Conservation (phyloP, 2,113 vertebrate species). For the Tupaia tana region DNA sequence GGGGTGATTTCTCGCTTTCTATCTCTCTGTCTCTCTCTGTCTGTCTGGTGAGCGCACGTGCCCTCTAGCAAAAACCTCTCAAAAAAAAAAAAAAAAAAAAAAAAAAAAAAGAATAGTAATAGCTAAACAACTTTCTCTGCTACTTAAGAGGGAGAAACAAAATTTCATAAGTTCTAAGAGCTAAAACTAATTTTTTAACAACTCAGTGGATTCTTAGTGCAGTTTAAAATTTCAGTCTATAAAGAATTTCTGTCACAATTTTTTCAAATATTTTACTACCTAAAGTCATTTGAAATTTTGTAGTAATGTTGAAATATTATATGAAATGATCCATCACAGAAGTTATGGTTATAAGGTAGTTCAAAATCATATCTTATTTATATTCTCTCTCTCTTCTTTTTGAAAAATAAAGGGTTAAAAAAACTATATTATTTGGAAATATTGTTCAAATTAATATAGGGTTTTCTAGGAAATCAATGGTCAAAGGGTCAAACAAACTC, state of each 20-base stretch:
- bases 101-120: background rate
- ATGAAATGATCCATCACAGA: background rate
- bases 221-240: background rate
- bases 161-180: constrained; percentile 33
- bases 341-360: background rate
- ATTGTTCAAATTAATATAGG: background rate
- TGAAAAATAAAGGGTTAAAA: background rate
- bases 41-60: too few relatives aligned
- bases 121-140: background rate
- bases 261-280: background rate
- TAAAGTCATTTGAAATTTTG: background rate
- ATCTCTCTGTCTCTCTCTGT: too few relatives aligned
- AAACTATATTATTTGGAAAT: background rate
- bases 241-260: background rate
- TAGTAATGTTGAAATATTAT: background rate
- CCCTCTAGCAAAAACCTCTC: too few relatives aligned
- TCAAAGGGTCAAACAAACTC: constrained; percentile 15
- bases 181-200: constrained; percentile 35
- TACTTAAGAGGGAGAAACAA: background rate
- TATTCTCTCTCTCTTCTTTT: background rate
- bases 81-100: too few relatives aligned
- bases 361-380: background rate
- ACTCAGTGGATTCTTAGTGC: constrained; percentile 11
- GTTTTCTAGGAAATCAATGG: background rate
- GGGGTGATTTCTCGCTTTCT: too few relatives aligned